Percentiles rank a stretch among this genome's conserved stretches.
These are phyloP conservation scores for Plutomurus gul DNA, from an alignment of 1,140 invertebrate species.

Conservation along the genomic window DNA sequence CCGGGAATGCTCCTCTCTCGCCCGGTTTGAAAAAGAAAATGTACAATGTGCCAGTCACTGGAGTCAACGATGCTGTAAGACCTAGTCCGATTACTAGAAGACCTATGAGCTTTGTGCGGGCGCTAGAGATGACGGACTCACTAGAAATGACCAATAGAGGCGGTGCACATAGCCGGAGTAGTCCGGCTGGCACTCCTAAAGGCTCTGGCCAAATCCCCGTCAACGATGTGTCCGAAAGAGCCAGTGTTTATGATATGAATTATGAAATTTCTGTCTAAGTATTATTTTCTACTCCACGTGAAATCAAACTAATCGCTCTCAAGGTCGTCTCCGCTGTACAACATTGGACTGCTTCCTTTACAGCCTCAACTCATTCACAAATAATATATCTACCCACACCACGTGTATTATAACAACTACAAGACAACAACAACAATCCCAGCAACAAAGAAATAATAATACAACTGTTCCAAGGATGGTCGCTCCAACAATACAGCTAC, in stretches of 20 bases:
- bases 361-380: background rate
- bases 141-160: constrained; percentile 67
- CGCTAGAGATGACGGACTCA: constrained; percentile 85
- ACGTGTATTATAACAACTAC: background rate
- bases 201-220: constrained; percentile 35
- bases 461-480: no score
- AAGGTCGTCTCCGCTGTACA: background rate
- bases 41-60: constrained; percentile 31
- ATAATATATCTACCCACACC: background rate
- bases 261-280: constrained; percentile 86
- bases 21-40: constrained; percentile 47
- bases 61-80: constrained; percentile 40
- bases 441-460: no score
- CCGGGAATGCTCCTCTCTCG: constrained; percentile 4
- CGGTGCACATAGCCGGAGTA: constrained; percentile 50
- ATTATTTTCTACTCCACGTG: background rate
- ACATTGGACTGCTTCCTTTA: background rate
- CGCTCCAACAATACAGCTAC: no score
- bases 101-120: constrained; percentile 90
- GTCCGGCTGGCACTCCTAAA: constrained; percentile 51
- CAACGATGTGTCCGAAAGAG: constrained; percentile 72
- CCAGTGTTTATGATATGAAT: constrained; percentile 92
- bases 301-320: background rate
- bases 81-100: constrained; percentile 60
- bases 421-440: no score